Evolutionary conservation across 37 sponge, comb jelly and placozoan genomes (phyloP), one percentile per base, ranked within the genome.

Genomic region (Beroe ovata): DNA sequence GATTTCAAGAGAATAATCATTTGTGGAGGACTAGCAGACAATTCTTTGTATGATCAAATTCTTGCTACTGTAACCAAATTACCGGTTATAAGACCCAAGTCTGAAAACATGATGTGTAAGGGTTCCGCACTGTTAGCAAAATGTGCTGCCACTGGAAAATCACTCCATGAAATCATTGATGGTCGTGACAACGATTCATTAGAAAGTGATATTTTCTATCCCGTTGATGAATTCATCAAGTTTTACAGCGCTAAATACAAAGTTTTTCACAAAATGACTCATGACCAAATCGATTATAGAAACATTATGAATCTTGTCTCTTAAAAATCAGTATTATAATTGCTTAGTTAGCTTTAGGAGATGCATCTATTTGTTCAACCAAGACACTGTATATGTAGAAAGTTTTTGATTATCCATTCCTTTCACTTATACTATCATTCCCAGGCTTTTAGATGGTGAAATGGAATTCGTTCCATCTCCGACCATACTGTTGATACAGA

Each of bases 241-340:
- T 89, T 33, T 34, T 89, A 89, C 37, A 32, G 34, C 18, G 23
- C 22, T 8, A 89, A 89, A 33, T 89, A 60, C 21, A 18, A 60
- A 89, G 64, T 89, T 8, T 89, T 37, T 47, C 60, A 32, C 25
- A 16, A 60, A 42, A 89, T 89, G 89, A 29, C 32, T 14, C 1
- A 8, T 37, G 89, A 89, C 28, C 89, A 89, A 89, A 4, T 89
- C 38, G 39, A 89, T 22, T 89, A 89, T 33, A 60, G 38, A 21
- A 29, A 21, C 6, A 23, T 61, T 22, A 89, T 89, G 64, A 8
- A 72, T 14, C 25, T 8, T 14, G 21, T 8, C 11, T 63, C n/a
- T 23, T 23, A 19, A 63, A 58, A 58, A n/a, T n/a, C n/a, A n/a
- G n/a, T n/a, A n/a, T n/a, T n/a, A n/a, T n/a, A n/a, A n/a, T n/a